Evolutionary conservation across 2,888 invertebrate species (phyloP).

Genomic region (Vesta saturnalis): DNA sequence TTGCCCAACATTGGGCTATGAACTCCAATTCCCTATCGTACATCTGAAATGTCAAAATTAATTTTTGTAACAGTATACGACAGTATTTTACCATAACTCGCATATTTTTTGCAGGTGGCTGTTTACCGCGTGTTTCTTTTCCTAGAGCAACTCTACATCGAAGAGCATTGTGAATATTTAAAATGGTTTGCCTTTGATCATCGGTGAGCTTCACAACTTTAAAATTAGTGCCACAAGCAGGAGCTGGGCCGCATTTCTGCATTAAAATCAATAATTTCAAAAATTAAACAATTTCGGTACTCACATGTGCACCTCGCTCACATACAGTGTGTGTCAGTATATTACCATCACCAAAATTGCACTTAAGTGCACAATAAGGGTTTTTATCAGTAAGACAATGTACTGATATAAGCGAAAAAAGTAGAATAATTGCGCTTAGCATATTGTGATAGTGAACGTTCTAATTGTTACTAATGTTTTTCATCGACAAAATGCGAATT

Average conservation of each 20-base stretch:
- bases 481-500: slow-evolving; percentile 10
- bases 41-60: slow-evolving; percentile 47
- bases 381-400: slow-evolving; percentile 11
- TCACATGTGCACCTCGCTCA: slow-evolving; percentile 16
- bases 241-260: slow-evolving; percentile 55
- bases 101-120: slow-evolving; percentile 59
- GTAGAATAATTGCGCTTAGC: not conserved
- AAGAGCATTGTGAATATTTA: slow-evolving; percentile 57
- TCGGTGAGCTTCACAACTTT: slow-evolving; percentile 51
- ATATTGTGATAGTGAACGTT: slow-evolving; percentile 19
- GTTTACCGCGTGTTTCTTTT: slow-evolving; percentile 52
- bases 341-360: slow-evolving; percentile 23
- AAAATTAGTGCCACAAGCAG: slow-evolving; percentile 55
- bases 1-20: slow-evolving; percentile 60
- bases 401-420: not conserved
- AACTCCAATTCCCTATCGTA: slow-evolving; percentile 58
- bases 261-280: slow-evolving; percentile 30
- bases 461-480: slow-evolving; percentile 2
- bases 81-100: slow-evolving; percentile 51
- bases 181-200: slow-evolving; percentile 52
- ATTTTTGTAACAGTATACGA: not conserved
- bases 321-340: slow-evolving; percentile 23
- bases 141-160: slow-evolving; percentile 57
- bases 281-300: slow-evolving; percentile 4
- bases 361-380: slow-evolving; percentile 25